Base-by-base conservation (phyloP, 1,140 invertebrate genomes). In the Triops cancriformis region DNA sequence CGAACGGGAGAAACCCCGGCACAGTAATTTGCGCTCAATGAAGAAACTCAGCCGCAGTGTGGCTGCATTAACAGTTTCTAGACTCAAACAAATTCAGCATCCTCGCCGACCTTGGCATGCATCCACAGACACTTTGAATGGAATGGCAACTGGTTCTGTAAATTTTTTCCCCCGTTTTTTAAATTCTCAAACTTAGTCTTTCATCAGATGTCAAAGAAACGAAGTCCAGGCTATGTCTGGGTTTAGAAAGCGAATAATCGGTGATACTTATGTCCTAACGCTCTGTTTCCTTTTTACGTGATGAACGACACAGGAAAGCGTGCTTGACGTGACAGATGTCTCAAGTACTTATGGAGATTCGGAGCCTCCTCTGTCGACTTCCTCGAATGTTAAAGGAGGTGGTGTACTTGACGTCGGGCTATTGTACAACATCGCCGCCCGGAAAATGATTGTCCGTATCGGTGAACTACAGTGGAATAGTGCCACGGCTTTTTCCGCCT, bases 401-500 rank as follows among this genome's bases (percentile, higher is more conserved):
- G 92, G 92, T 10, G 89, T 89, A 77, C 85, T 98, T 74, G 94
- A 97, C 84, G 90, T 96, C 37, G 93, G 93, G 12, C 90, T 97
- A 82, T 86, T 93, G 14, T 97, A 96, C 83, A 94, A 97, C 83
- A 91, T 93, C 5, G 91, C 93, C 6, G 92, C 94, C 85, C 88
- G 91, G 23, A 94, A 93, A 84, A 94, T 98, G 92, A 94, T 92
- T 27, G 91, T 91, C 14, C 93, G 91, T 91, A 83, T 82, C 42
- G 73, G 74, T 37, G 43, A 79, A 75, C 27, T 64, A 27, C 77
- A n/a, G 37, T 41, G 42, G n/a, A 28, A 43, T 23, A n/a, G 12
- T 14, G 18, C 31, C 12, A 9, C 41, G 73, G n/a, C 74, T n/a
- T 41, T 23, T 11, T 74, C 73, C 11, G 73, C 26, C 72, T n/a